Percentiles rank a stretch among this genome's conserved stretches.
These are phyloP conservation scores for Papilio polytes DNA, from an alignment of 1,140 invertebrate genomes.

Conservation along the genomic window DNA sequence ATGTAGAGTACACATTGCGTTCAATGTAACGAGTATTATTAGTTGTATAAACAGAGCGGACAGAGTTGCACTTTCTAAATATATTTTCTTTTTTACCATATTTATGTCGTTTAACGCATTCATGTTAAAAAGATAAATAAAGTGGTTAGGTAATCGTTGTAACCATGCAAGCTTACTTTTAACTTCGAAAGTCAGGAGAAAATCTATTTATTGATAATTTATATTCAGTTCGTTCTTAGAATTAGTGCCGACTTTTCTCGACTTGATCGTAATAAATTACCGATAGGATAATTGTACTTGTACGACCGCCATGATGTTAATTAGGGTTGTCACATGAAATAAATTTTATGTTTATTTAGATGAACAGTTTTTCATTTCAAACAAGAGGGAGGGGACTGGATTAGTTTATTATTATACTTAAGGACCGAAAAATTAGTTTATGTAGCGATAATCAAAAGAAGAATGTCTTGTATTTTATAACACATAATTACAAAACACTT, in stretches of 20 bases:
- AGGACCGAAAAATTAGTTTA: too few species aligned
- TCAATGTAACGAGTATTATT: background rate
- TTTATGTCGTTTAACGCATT: slow-evolving; percentile 22
- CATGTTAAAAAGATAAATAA: slow-evolving; percentile 2
- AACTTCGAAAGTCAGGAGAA: background rate
- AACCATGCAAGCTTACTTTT: background rate
- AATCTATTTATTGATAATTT: background rate
- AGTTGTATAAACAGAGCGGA: slow-evolving; percentile 5
- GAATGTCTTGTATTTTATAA: too few species aligned
- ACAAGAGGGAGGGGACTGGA: background rate
- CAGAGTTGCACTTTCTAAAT: slow-evolving; percentile 19
- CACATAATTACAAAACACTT: too few species aligned
- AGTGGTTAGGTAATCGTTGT: slow-evolving; percentile 8
- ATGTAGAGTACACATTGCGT: background rate
- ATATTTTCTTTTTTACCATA: slow-evolving; percentile 17
- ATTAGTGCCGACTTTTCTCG: background rate
- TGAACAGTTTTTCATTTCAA: background rate
- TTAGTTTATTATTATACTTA: too few species aligned
- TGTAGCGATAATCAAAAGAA: too few species aligned
- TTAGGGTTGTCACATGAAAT: slow-evolving; percentile 9
- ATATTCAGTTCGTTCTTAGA: slow-evolving; percentile 6
- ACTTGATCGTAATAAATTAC: slow-evolving; percentile 23
- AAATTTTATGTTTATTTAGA: background rate
- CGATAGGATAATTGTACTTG: slow-evolving; percentile 27
- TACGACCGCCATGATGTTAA: slow-evolving; percentile 15